Percentiles rank a stretch among this genome's conserved stretches.
Evolutionary conservation across 2,888 invertebrate genomes (phyloP).

Genomic region (Caradrina clavipalpis): DNA sequence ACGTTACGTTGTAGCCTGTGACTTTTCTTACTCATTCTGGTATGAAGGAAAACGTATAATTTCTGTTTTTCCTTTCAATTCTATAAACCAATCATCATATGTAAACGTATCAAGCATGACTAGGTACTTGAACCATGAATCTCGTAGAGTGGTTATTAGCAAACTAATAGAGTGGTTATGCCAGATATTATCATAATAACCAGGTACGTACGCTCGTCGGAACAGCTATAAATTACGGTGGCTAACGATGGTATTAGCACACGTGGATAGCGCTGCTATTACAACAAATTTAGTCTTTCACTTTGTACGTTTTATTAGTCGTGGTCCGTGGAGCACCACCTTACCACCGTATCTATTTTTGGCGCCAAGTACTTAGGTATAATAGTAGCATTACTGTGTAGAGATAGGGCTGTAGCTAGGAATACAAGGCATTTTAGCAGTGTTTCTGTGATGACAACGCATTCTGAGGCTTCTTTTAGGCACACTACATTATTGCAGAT

Average conservation of each 20-base stretch:
- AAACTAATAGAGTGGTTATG: conserved; percentile 8
- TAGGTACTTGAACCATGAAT: neutral
- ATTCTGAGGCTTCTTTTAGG: no score
- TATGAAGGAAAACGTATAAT: conserved; percentile 30
- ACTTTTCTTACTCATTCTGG: conserved; percentile 42
- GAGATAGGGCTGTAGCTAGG: no score
- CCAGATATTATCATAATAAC: conserved; percentile 30
- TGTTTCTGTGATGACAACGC: no score
- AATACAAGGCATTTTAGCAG: no score
- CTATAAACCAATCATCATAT: neutral
- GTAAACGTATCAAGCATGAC: conserved; percentile 1
- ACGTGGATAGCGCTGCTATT: conserved; percentile 10
- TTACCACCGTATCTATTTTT: no score
- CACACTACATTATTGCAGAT: no score
- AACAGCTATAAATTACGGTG: conserved; percentile 8
- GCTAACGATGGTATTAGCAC: conserved; percentile 1
- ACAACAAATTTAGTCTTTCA: neutral
- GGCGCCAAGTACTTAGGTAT: no score
- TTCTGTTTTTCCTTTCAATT: conserved; percentile 25
- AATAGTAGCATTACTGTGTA: no score
- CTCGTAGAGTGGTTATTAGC: no score
- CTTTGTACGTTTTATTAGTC: no score
- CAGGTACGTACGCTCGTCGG: neutral
- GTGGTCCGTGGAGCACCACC: no score
- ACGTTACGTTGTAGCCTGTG: conserved; percentile 38